Percentiles rank a stretch among this genome's conserved stretches.
phyloP scores from a whole-genome alignment of 2,797 vertebrate species.

The Cottoperca gobio region DNA sequence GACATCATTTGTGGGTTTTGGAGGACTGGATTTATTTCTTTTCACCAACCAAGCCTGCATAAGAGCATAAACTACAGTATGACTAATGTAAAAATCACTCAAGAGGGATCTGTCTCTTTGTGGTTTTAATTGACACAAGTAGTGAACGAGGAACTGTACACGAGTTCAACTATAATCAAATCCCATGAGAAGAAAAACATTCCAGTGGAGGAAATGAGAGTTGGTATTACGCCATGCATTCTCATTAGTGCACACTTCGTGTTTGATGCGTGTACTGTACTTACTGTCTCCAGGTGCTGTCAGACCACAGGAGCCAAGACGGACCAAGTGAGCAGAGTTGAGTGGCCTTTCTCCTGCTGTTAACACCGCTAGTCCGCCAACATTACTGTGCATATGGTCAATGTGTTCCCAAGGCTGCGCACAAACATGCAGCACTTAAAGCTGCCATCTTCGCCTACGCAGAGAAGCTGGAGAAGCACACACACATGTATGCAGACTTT shows the following conservation, averaged over 20 bases:
- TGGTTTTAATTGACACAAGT: constrained; percentile 61
- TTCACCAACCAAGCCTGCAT: constrained; percentile 26
- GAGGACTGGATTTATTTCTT: constrained; percentile 48
- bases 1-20: constrained; percentile 43
- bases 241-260: constrained; percentile 47
- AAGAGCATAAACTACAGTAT: constrained; percentile 22
- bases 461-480: constrained; percentile 32
- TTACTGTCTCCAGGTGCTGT: constrained; percentile 50
- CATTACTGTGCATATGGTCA: constrained; percentile 81
- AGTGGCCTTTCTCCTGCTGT: constrained; percentile 72
- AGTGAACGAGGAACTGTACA: constrained; percentile 40
- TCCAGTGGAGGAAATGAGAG: constrained; percentile 33
- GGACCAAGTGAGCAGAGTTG: constrained; percentile 64
- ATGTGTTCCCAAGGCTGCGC: constrained; percentile 72
- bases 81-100: constrained; percentile 49
- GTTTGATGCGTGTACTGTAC: constrained; percentile 24
- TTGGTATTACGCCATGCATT: constrained; percentile 44
- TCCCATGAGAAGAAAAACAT: constrained; percentile 47
- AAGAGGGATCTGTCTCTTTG: constrained; percentile 38
- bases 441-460: constrained; percentile 67
- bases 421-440: constrained; percentile 62
- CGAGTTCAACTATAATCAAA: constrained; percentile 43
- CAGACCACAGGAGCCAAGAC: constrained; percentile 36
- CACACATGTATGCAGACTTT: constrained; percentile 39
- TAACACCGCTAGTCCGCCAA: constrained; percentile 70